phyloP scores from a whole-genome alignment of 2,113 vertebrate genomes.

The Zingel zingel region DNA sequence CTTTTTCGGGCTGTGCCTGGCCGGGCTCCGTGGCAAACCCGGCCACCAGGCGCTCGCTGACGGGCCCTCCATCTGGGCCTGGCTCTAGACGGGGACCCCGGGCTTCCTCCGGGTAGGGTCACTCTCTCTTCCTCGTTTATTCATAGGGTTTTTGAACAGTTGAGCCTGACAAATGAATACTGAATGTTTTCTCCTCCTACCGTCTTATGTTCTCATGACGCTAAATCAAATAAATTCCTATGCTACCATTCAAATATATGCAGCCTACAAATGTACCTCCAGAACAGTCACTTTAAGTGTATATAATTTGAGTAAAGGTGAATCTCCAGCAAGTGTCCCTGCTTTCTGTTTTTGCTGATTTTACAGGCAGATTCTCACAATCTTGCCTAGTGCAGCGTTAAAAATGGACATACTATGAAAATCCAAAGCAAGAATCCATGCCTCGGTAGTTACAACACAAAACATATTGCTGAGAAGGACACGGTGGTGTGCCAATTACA shows the following conservation, averaged over 20 bases:
- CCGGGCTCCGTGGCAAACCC: no score
- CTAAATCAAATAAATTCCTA: background rate
- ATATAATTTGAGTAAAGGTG: background rate
- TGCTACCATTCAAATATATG: background rate
- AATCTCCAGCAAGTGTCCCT: background rate
- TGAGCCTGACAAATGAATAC: background rate
- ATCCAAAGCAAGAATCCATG: background rate
- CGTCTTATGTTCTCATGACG: background rate
- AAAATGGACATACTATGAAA: conserved; percentile 37
- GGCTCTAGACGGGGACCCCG: no score
- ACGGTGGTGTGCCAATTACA: conserved; percentile 54
- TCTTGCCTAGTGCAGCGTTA: background rate
- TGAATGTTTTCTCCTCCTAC: background rate
- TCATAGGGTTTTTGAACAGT: no score
- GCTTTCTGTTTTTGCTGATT: conserved; percentile 13
- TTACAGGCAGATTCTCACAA: conserved; percentile 22
- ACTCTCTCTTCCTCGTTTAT: no score
- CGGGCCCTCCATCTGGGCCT: no score
- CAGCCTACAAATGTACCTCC: background rate
- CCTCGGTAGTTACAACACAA: conserved; percentile 21
- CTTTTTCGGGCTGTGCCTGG: no score
- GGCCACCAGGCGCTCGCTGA: no score
- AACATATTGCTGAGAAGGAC: conserved; percentile 57
- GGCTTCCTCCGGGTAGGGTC: no score
- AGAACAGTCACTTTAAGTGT: background rate